Conservation (phyloP, 2,113 vertebrate species). For the Sclerurus mexicanus region DNA sequence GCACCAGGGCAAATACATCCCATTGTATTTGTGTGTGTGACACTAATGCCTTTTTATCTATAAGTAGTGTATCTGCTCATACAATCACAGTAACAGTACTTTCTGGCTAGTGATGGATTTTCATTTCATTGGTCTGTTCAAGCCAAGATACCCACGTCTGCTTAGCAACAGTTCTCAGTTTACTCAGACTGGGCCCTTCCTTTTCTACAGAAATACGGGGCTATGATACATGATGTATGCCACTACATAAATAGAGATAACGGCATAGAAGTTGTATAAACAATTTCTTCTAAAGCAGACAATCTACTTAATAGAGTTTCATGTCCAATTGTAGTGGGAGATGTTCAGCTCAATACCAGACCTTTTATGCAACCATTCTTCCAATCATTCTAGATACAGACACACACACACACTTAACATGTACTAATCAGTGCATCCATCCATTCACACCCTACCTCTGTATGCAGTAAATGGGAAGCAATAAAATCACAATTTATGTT, state of each 20-base stretch:
- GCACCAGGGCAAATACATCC: not conserved
- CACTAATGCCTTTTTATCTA: not conserved
- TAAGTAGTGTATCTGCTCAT: rapidly evolving
- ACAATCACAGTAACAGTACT: not conserved
- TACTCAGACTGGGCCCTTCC: not conserved
- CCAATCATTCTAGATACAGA: not conserved
- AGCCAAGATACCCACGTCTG: not conserved
- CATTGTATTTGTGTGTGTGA: not conserved
- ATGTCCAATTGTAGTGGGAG: not conserved
- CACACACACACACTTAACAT: not conserved
- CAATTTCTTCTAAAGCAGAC: not conserved
- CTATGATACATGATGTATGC: not conserved
- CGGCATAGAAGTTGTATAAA: not conserved
- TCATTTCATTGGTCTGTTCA: not conserved
- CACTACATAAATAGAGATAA: not conserved
- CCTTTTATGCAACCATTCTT: not conserved
- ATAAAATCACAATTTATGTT: not conserved
- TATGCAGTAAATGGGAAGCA: not conserved
- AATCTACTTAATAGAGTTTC: not conserved
- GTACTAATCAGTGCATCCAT: not conserved
- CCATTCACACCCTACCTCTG: not conserved
- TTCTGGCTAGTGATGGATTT: not conserved
- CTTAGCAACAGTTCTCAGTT: not conserved
- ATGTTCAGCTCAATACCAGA: not conserved
- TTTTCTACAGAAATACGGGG: not conserved